A percentile compares a stretch with the other conserved stretches of the same genome.
Conservation (phyloP, 2,888 invertebrate genomes). For the Apamea anceps region DNA sequence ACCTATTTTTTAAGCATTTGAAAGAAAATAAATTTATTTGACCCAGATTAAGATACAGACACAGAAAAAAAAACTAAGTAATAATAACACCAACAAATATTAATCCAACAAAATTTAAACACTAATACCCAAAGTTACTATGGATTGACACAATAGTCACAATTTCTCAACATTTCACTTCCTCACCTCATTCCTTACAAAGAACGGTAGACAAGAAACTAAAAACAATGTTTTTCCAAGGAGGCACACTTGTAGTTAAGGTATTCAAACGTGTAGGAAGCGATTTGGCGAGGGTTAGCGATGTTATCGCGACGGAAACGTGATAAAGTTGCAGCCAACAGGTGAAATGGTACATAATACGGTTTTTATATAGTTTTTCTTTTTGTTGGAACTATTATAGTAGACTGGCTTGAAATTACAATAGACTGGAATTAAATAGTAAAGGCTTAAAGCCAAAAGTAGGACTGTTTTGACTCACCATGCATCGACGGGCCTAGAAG, state of each 20-base stretch:
- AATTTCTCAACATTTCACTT: slow-evolving; percentile 8
- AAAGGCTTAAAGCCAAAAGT: background rate
- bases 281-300: slow-evolving; percentile 64
- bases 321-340: slow-evolving; percentile 50
- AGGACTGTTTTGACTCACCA: background rate
- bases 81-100: background rate
- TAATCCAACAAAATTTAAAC: background rate
- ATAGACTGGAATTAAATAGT: background rate
- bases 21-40: background rate
- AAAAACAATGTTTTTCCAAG: slow-evolving; percentile 35
- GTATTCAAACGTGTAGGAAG: slow-evolving; percentile 70
- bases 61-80: background rate
- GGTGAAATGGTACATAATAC: slow-evolving; percentile 61
- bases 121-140: background rate
- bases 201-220: slow-evolving; percentile 13
- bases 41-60: background rate
- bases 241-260: slow-evolving; percentile 27
- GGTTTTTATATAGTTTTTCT: background rate
- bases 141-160: slow-evolving; percentile 7
- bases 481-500: background rate
- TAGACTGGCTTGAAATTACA: background rate
- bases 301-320: slow-evolving; percentile 48
- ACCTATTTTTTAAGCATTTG: background rate
- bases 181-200: background rate
- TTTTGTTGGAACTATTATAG: background rate